Conservation (phyloP, 2,113 vertebrate species). For the Parus major region DNA sequence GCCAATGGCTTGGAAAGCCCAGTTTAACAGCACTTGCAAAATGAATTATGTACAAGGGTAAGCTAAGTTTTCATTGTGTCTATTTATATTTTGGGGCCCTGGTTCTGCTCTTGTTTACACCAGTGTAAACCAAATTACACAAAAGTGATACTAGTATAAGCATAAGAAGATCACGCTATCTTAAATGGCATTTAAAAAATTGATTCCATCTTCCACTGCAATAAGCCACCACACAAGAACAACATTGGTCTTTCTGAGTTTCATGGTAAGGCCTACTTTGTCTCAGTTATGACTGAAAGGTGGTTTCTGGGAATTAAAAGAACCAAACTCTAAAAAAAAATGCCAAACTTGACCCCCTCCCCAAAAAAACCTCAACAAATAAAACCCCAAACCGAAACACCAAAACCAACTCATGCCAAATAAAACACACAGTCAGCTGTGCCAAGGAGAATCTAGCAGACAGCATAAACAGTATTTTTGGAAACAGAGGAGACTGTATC, state of each 20-base stretch:
- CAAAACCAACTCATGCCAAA: neutral
- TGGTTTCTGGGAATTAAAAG: neutral
- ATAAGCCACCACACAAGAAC: neutral
- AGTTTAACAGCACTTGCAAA: neutral
- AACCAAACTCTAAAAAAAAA: neutral
- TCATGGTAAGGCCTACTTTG: neutral
- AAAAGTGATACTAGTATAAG: neutral
- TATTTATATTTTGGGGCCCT: neutral
- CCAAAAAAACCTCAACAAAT: neutral
- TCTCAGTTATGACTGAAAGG: neutral
- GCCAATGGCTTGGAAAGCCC: neutral
- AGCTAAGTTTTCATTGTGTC: neutral
- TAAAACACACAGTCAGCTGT: neutral
- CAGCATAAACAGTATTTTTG: neutral
- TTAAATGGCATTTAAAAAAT: neutral
- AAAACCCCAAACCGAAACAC: neutral
- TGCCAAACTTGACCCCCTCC: rapidly evolving
- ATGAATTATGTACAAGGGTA: neutral
- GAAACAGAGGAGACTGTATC: neutral
- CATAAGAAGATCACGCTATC: neutral
- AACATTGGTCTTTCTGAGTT: neutral
- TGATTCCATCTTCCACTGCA: neutral
- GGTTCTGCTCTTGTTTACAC: neutral
- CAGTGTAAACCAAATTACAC: neutral
- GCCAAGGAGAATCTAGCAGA: slow-evolving; percentile 18